These are phyloP conservation scores for Haemorhous mexicanus DNA, from an alignment of 2,113 vertebrate genomes.

Conservation along the genomic window DNA sequence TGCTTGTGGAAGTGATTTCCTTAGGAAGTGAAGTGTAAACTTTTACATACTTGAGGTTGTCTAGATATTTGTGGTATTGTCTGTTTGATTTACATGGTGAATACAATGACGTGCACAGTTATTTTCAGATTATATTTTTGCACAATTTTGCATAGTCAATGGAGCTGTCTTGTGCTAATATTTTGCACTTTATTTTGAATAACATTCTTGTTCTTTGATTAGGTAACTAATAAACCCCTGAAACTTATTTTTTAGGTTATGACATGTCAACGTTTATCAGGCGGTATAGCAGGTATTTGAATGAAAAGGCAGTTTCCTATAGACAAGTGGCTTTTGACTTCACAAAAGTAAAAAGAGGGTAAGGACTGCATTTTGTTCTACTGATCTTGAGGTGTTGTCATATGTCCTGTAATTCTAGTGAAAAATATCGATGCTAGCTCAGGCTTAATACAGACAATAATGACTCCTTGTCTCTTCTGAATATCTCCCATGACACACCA, in stretches of 20 bases:
- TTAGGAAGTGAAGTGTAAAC: background rate
- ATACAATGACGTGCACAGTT: rapidly evolving
- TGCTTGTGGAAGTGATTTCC: background rate
- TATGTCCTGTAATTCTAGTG: background rate
- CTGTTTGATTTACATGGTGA: background rate
- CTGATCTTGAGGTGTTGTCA: background rate
- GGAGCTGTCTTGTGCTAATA: background rate
- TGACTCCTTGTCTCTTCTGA: background rate
- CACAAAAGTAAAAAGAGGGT: slow-evolving; percentile 99
- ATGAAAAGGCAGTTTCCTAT: slow-evolving; percentile 99
- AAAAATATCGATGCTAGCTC: background rate
- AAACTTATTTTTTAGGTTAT: slow-evolving; percentile 80
- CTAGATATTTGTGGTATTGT: background rate
- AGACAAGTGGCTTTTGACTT: slow-evolving; percentile 99
- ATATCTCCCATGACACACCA: background rate
- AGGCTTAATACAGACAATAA: background rate
- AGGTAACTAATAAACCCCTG: background rate
- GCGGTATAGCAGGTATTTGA: slow-evolving; percentile 95
- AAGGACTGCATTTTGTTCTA: slow-evolving; percentile 60
- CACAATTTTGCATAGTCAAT: background rate
- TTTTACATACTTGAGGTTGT: background rate
- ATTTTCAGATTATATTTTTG: background rate
- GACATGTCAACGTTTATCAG: slow-evolving; percentile 99
- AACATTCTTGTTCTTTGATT: background rate
- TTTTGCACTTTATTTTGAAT: background rate